phyloP scores from a whole-genome alignment of 2,888 invertebrate species.

The Creontiades dilutus region DNA sequence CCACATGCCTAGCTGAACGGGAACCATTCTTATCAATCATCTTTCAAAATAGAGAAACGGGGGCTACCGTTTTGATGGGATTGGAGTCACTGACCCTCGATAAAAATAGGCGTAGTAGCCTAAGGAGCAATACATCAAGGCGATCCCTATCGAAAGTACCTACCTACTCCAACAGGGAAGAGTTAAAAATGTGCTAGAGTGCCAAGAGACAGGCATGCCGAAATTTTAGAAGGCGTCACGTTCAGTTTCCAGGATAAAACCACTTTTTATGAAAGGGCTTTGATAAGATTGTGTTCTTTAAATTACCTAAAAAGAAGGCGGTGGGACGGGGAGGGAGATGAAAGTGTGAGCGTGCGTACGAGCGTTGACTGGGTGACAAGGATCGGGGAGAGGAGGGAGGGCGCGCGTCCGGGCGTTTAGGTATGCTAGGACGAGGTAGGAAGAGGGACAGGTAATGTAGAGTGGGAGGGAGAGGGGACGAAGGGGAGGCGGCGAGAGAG shows the following conservation, averaged over 20 bases:
- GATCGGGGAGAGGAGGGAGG: neutral
- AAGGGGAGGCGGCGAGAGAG: conserved; percentile 35
- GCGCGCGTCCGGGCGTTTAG: conserved; percentile 60
- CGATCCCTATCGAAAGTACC: conserved; percentile 10
- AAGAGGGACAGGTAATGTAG: conserved; percentile 64
- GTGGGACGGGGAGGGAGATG: conserved; percentile 44
- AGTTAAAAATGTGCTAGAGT: conserved; percentile 43
- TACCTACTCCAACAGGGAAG: neutral
- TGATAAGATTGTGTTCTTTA: conserved; percentile 64
- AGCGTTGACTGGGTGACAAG: conserved; percentile 68
- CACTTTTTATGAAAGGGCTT: conserved; percentile 62
- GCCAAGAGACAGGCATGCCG: conserved; percentile 62
- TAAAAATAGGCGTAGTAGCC: neutral
- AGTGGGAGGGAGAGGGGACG: conserved; percentile 32
- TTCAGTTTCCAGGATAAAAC: conserved; percentile 59
- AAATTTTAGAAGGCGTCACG: conserved; percentile 62
- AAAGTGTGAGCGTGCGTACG: conserved; percentile 67
- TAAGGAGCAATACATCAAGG: conserved; percentile 7
- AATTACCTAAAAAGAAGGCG: conserved; percentile 62
- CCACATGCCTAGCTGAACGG: neutral
- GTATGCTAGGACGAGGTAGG: conserved; percentile 62
- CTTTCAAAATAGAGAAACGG: conserved; percentile 28
- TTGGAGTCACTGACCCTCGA: conserved; percentile 35
- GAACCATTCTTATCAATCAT: neutral
- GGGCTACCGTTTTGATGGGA: conserved; percentile 33